Evolutionary conservation across 2,888 invertebrate genomes (phyloP), one percentile per base, ranked within the genome.

Genomic region (Melipona beecheii): DNA sequence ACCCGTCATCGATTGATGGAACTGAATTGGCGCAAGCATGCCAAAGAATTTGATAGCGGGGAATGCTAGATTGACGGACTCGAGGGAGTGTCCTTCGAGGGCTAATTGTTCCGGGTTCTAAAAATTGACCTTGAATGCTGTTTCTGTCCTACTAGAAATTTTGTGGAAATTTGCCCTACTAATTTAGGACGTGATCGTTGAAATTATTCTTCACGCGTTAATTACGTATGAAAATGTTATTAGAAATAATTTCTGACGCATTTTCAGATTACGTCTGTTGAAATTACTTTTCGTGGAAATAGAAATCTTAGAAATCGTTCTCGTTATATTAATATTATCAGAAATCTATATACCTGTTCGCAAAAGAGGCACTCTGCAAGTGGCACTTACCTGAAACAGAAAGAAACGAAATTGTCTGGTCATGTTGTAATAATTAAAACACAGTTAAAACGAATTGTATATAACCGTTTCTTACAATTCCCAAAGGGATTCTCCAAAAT

Each of bases 341-440:
- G 58, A 24, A 24, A 27, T 27, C 27, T 27, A 24, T 60, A 1
- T 21, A 24, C 9, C 17, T 9, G 17, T 27, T 24, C 2, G 19
- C 11, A 31, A 21, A 49, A 15, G 11, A 3, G 19, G 17, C 31
- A 75, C 66, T 68, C 15, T 21, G 17, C 19, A 17, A 17, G 27
- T 9, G 13, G 3, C 19, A 56, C 80, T 62, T n/a, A 81, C 81
- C 81, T 79, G 54, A 13, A 79, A 79, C 72, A 81, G n/a, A 73
- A 31, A 31, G 31, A 31, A 31, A 6, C 54, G 19, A 69, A 54
- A 68, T 13, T 2, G n/a, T 9, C 24, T 19, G 19, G 31, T 66
- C 50, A 72, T 13, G 1, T 27, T 52, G 17, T 17, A 4, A 65
- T 4, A 31, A 27, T 43, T 27, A 36, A 13, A 0, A 36, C 13